phyloP scores from a whole-genome alignment of 2,113 vertebrate genomes.

The Condylura cristata region DNA sequence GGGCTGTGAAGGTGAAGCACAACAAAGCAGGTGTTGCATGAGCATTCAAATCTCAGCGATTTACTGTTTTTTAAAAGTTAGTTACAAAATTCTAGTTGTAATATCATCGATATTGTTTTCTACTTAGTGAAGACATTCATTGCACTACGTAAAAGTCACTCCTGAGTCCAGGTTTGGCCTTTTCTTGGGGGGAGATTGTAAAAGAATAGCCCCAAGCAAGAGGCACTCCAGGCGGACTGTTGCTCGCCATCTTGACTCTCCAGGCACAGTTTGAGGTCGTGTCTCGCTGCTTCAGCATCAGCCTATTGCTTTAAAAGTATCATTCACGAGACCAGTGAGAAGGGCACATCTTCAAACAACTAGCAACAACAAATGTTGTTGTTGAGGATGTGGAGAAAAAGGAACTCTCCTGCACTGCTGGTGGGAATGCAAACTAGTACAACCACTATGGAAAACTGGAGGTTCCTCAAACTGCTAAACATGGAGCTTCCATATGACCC shows the following conservation, averaged over 20 bases:
- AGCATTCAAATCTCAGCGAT: neutral
- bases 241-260: neutral
- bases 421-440: no score
- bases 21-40: neutral
- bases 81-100: neutral
- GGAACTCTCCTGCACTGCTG: no score
- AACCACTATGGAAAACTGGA: no score
- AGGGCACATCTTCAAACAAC: no score
- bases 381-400: no score
- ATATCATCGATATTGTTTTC: neutral
- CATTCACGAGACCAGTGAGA: no score
- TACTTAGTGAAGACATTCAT: neutral
- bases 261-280: no score
- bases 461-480: no score
- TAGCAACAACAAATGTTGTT: no score
- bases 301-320: neutral
- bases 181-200: neutral
- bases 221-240: fast-evolving
- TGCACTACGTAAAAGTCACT: neutral
- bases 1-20: neutral
- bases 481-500: no score
- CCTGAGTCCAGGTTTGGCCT: neutral
- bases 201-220: neutral
- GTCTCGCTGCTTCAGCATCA: neutral
- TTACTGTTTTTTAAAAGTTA: neutral